A percentile compares a stretch with the other conserved stretches of the same genome.
phyloP scores from a whole-genome alignment of 2,888 invertebrate species.

The Dioctria rufipes region DNA sequence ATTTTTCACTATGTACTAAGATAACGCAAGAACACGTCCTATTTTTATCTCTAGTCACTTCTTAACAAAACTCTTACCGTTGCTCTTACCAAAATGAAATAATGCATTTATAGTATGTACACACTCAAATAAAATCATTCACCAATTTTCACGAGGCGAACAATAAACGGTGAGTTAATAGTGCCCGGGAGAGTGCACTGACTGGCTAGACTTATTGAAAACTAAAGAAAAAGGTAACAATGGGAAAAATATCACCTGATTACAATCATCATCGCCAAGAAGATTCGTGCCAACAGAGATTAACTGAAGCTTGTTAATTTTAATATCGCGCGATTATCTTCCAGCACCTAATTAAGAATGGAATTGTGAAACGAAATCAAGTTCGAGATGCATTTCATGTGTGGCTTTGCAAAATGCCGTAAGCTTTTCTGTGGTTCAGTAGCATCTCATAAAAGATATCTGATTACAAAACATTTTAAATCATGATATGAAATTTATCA shows the following conservation, averaged over 20 bases:
- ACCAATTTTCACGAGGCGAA: neutral
- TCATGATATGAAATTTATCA: too few relatives aligned
- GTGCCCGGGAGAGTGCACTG: too few relatives aligned
- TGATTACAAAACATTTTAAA: too few relatives aligned
- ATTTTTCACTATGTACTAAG: slow-evolving; percentile 4
- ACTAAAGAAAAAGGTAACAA: too few relatives aligned
- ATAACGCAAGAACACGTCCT: slow-evolving; percentile 11
- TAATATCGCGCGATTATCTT: slow-evolving; percentile 27
- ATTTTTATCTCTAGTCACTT: slow-evolving; percentile 33
- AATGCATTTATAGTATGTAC: too few relatives aligned
- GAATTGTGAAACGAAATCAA: neutral
- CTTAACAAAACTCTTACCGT: neutral
- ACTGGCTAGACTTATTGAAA: too few relatives aligned
- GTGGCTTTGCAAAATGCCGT: neutral
- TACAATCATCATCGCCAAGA: neutral
- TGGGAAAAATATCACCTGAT: neutral
- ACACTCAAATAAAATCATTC: neutral
- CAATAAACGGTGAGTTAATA: neutral
- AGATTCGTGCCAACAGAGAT: slow-evolving; percentile 29
- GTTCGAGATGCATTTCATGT: neutral
- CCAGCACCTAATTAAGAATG: slow-evolving; percentile 23
- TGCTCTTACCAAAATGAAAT: too few relatives aligned
- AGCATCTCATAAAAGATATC: too few relatives aligned
- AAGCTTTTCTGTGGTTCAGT: too few relatives aligned
- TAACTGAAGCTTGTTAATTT: slow-evolving; percentile 9